Conservation (phyloP, 2,888 invertebrate species). For the Furcula furcula region DNA sequence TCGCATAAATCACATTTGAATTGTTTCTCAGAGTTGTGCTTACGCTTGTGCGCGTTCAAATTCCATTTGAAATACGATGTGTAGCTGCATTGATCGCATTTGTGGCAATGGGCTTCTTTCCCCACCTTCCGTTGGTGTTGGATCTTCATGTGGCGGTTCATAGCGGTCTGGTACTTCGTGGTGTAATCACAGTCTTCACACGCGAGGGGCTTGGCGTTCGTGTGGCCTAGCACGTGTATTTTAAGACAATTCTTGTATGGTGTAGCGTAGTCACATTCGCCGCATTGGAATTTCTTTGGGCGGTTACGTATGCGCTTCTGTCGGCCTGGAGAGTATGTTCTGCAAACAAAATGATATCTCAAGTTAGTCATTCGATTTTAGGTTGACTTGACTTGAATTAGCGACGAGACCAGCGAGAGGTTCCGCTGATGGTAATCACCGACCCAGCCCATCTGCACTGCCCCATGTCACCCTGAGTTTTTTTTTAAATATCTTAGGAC, state of each 20-base stretch:
- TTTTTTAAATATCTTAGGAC: too few relatives aligned
- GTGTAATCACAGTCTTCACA: slow-evolving; percentile 47
- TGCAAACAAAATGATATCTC: too few relatives aligned
- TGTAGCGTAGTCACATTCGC: slow-evolving; percentile 48
- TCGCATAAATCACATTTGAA: slow-evolving; percentile 39
- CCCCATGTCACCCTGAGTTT: too few relatives aligned
- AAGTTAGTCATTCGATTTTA: too few relatives aligned
- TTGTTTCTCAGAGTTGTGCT: slow-evolving; percentile 40
- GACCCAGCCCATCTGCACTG: too few relatives aligned
- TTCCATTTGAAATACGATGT: slow-evolving; percentile 33
- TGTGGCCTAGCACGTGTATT: slow-evolving; percentile 44
- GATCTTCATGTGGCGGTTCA: slow-evolving; percentile 45
- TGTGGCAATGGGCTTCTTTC: too few relatives aligned
- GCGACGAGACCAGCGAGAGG: too few relatives aligned
- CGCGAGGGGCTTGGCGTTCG: slow-evolving; percentile 33
- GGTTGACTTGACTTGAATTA: too few relatives aligned
- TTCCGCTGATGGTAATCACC: too few relatives aligned
- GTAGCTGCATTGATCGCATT: slow-evolving; percentile 29
- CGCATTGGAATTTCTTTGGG: slow-evolving; percentile 34
- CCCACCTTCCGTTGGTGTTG: slow-evolving; percentile 38
- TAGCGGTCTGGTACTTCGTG: slow-evolving; percentile 46
- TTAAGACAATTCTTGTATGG: slow-evolving; percentile 47
- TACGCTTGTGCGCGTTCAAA: slow-evolving; percentile 41
- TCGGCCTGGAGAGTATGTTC: too few relatives aligned
- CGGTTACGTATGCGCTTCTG: slow-evolving; percentile 6